Evolutionary conservation across 2,113 vertebrate genomes (phyloP), one percentile per base, ranked within the genome.

Genomic region (Alethe diademata): DNA sequence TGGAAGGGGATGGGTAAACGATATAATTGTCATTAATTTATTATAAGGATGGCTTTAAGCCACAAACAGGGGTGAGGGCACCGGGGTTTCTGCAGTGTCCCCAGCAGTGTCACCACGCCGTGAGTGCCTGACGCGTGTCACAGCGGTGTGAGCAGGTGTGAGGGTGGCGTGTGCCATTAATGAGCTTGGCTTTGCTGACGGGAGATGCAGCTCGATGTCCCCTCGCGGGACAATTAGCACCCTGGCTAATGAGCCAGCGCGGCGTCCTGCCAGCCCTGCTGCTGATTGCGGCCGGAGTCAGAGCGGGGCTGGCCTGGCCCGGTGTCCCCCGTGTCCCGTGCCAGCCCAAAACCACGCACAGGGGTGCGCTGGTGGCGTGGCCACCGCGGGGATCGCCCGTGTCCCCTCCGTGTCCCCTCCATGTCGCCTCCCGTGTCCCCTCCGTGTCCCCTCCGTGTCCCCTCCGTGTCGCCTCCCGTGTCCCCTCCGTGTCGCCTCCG

Each of bases 41-140:
- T 33, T 15, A 8, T 2, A 31, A 16, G 14, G 12, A 4, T 6
- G 45, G 5, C 29, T 80, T 69, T 12, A n/a, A 38, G 43, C 3
- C 60, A 3, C n/a, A 18, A 61, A 8, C 2, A 10, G n/a, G 6
- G 26, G 2, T 5, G 78, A 69, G 40, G 31, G 8, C 61, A 3
- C 4, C 0, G 3, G 19, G 40, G 40, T 8, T 9, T 35, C n/a
- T 1, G 43, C 2, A 1, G 61, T 75, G 79, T 48, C 65, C 29
- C 26, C 9, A 1, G 1, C 4, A 0, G 64, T 45, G 80, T 40
- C 8, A 14, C 20, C 45, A 0, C 36, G 0, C 64, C 22, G 53
- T 8, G 61, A 36, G 33, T 4, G 61, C 61, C 1, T 2, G 62
- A 1, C 69, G 2, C 1, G 14, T 1, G 36, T n/a, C 43, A 2